Percentiles rank a stretch among this genome's conserved stretches.
Evolutionary conservation across 1,140 invertebrate species (phyloP).

Genomic region (Drosophila auraria): DNA sequence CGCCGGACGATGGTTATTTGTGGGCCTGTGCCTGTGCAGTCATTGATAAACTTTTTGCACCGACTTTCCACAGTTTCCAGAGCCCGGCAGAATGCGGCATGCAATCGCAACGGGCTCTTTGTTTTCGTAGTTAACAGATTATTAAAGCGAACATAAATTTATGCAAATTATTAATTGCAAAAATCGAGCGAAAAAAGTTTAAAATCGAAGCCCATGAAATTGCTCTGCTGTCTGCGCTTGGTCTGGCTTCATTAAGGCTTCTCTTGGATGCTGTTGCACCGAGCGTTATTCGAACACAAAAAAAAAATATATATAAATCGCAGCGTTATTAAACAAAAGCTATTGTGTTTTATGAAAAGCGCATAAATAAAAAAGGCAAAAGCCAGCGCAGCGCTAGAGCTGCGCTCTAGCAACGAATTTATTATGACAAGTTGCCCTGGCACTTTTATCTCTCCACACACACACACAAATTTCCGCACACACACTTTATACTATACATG

Average conservation of each 20-base stretch:
- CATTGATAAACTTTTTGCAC: constrained; percentile 69
- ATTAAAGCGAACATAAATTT: constrained; percentile 79
- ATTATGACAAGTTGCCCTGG: constrained; percentile 84
- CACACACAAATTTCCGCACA: constrained; percentile 67
- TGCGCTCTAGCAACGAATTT: constrained; percentile 64
- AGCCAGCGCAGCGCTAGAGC: constrained; percentile 57
- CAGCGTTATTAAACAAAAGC: constrained; percentile 82
- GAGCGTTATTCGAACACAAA: constrained; percentile 31
- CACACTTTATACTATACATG: constrained; percentile 18
- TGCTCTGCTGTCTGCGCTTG: constrained; percentile 27
- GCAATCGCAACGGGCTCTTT: constrained; percentile 43
- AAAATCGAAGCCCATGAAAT: constrained; percentile 76
- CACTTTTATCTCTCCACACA: constrained; percentile 77
- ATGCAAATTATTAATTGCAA: constrained; percentile 77
- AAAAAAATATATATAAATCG: constrained; percentile 68
- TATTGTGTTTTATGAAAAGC: constrained; percentile 83
- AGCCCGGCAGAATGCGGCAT: constrained; percentile 13
- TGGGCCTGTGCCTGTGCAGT: constrained; percentile 57
- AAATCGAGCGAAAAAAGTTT: constrained; percentile 38
- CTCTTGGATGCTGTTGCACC: constrained; percentile 54
- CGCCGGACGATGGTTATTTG: constrained; percentile 46
- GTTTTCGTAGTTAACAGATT: constrained; percentile 73
- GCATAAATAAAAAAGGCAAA: constrained; percentile 80
- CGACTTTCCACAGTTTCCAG: constrained; percentile 35
- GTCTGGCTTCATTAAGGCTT: constrained; percentile 67